These are phyloP conservation scores for Candidula unifasciata DNA, from an alignment of 2,888 invertebrate genomes.

Conservation along the genomic window DNA sequence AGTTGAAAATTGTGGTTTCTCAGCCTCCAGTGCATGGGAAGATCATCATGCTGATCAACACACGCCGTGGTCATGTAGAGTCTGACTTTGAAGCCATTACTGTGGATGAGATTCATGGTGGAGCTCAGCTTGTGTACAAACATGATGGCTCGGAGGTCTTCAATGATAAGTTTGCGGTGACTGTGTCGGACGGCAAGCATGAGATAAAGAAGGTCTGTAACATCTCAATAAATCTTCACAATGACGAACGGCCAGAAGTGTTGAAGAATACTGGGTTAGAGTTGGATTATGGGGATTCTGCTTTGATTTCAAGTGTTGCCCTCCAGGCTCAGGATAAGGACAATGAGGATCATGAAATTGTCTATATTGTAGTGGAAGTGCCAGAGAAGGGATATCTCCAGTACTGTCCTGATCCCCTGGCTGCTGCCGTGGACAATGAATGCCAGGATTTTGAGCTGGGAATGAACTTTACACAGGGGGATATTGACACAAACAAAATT, in stretches of 20 bases:
- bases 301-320: constrained; percentile 69
- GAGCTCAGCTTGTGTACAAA: constrained; percentile 73
- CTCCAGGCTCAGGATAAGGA: constrained; percentile 74
- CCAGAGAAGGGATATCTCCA: constrained; percentile 74
- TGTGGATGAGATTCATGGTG: constrained; percentile 71
- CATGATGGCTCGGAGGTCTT: constrained; percentile 76
- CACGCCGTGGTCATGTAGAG: constrained; percentile 70
- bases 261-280: constrained; percentile 71
- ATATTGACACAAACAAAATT: constrained; percentile 71
- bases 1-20: constrained; percentile 70
- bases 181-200: constrained; percentile 75
- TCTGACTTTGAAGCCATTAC: constrained; percentile 72
- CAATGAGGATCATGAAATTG: constrained; percentile 66
- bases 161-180: constrained; percentile 74
- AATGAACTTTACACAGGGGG: constrained; percentile 74
- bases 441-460: constrained; percentile 68
- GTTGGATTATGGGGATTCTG: constrained; percentile 72
- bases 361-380: constrained; percentile 66
- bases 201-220: constrained; percentile 70
- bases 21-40: constrained; percentile 75
- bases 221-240: constrained; percentile 71
- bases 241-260: constrained; percentile 75
- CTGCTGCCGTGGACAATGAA: constrained; percentile 58
- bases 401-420: constrained; percentile 63
- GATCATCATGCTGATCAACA: constrained; percentile 69